These are phyloP conservation scores for Indicator maculatus DNA, from an alignment of 2,113 vertebrate genomes.

Conservation along the genomic window DNA sequence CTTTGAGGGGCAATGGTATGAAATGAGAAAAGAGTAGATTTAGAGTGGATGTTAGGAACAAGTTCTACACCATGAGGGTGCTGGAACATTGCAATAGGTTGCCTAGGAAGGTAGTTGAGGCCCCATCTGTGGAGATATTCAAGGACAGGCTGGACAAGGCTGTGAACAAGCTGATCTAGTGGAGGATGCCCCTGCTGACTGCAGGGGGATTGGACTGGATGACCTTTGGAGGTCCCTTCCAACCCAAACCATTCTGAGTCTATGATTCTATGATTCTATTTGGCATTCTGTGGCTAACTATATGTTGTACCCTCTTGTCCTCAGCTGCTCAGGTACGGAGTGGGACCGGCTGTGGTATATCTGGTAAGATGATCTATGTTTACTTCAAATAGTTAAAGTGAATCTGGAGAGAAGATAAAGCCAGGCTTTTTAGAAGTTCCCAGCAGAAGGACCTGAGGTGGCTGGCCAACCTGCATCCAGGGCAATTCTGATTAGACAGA, in stretches of 20 bases:
- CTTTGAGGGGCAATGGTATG: not conserved
- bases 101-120: no score
- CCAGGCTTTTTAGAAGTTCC: not conserved
- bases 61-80: no score
- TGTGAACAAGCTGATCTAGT: no score
- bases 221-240: no score
- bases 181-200: no score
- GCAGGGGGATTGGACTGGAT: no score
- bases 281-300: not conserved
- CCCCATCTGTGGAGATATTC: no score
- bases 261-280: not conserved
- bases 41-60: no score
- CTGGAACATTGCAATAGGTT: no score
- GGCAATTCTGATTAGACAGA: not conserved
- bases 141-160: no score
- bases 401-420: not conserved
- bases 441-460: not conserved
- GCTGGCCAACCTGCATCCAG: not conserved
- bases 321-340: conserved; percentile 72
- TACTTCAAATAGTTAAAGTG: not conserved
- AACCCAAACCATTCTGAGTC: no score
- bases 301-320: conserved; percentile 4
- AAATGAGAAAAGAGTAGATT: no score
- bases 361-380: conserved; percentile 71
- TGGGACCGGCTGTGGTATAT: conserved; percentile 82